These are phyloP conservation scores for Aptenodytes patagonicus DNA, from an alignment of 2,113 vertebrate genomes.

Conservation along the genomic window DNA sequence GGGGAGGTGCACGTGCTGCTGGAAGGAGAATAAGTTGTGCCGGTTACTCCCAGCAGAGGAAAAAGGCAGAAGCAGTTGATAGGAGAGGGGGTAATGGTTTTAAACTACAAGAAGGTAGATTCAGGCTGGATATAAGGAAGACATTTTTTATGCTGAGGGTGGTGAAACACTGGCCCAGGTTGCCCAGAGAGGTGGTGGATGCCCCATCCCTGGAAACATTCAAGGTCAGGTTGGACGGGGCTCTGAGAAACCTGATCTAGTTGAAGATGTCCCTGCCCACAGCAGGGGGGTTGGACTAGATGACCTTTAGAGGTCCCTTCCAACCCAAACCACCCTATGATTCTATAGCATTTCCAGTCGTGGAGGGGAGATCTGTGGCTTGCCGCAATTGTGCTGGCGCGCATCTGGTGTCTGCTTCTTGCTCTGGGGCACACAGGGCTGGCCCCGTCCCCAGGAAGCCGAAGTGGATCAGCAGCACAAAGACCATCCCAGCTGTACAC, in stretches of 20 bases:
- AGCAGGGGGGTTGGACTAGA: background rate
- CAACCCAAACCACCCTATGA: too few species aligned
- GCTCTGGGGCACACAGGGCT: background rate
- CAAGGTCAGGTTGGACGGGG: too few species aligned
- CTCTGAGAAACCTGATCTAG: background rate
- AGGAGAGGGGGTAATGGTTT: background rate
- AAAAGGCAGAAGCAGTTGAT: background rate
- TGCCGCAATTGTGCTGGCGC: fast-evolving
- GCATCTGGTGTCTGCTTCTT: background rate
- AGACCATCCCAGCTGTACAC: background rate
- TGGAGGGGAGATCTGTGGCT: background rate
- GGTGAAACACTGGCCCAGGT: background rate
- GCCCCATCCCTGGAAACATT: background rate
- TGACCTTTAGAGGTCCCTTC: background rate
- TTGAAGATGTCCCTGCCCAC: background rate
- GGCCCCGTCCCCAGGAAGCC: background rate
- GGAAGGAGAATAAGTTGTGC: background rate
- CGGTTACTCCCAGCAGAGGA: background rate
- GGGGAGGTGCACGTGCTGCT: background rate
- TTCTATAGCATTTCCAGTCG: background rate
- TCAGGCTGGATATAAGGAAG: background rate
- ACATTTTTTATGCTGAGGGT: fast-evolving
- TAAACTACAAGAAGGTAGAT: background rate
- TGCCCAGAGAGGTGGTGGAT: background rate
- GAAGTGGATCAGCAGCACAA: background rate